A percentile compares a stretch with the other conserved stretches of the same genome.
phyloP scores from a whole-genome alignment of 2,797 vertebrate genomes.

The Coranthus polyacanthus region DNA sequence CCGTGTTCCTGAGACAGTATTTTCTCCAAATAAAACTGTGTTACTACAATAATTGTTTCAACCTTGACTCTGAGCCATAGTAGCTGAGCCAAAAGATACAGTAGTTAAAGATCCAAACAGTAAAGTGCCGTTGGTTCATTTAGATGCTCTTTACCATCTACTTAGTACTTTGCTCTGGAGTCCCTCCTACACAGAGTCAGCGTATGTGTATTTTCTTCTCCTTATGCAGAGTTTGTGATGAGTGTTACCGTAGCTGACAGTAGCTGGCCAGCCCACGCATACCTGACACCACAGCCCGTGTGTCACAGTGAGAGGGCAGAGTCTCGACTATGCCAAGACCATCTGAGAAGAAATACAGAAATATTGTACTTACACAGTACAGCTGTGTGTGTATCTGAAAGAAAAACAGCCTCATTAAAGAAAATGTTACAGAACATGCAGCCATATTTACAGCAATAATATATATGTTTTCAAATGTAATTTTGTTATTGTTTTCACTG shows the following conservation, averaged over 20 bases:
- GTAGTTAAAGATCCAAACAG: conserved; percentile 42
- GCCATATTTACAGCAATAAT: conserved; percentile 2
- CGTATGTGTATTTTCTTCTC: conserved; percentile 50
- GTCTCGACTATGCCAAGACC: conserved; percentile 60
- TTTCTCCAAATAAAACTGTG: neutral
- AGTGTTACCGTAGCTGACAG: conserved; percentile 64
- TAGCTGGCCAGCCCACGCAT: conserved; percentile 73
- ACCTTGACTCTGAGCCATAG: neutral
- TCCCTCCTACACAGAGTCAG: conserved; percentile 59
- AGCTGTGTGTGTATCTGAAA: conserved; percentile 32
- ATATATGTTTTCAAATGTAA: conserved; percentile 20
- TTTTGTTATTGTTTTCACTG: conserved; percentile 30
- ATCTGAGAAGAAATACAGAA: conserved; percentile 52
- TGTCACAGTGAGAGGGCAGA: conserved; percentile 71
- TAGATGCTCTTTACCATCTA: conserved; percentile 54
- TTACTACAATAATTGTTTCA: conserved; percentile 2
- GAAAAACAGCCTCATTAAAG: conserved; percentile 17
- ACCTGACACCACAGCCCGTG: conserved; percentile 68
- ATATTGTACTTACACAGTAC: conserved; percentile 40
- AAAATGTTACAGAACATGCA: conserved; percentile 20
- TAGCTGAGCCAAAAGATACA: conserved; percentile 10
- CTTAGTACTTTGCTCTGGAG: conserved; percentile 58
- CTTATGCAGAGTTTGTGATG: conserved; percentile 60
- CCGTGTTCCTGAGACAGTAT: neutral
- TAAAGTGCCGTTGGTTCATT: conserved; percentile 38